phyloP scores from a whole-genome alignment of 2,888 invertebrate species.

The Erebia epiphron region DNA sequence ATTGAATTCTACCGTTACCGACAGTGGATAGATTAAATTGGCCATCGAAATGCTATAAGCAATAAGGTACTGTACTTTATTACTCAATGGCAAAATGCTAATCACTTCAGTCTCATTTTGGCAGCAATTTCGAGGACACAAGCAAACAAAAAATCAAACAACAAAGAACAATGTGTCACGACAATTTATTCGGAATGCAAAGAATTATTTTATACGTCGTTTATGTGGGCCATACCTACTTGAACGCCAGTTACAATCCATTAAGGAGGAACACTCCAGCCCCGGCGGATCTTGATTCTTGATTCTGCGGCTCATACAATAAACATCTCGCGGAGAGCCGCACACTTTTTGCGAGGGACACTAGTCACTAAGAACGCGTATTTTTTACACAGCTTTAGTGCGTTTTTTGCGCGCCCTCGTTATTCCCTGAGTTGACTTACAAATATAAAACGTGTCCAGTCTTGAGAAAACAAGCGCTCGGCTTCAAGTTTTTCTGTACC shows the following conservation, averaged over 20 bases:
- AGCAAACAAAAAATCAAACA: background rate
- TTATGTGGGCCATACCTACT: constrained; percentile 27
- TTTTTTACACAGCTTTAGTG: constrained; percentile 57
- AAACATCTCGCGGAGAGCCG: constrained; percentile 65
- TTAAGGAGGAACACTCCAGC: constrained; percentile 77
- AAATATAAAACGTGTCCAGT: constrained; percentile 33
- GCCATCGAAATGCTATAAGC: background rate
- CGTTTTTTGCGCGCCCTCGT: constrained; percentile 51
- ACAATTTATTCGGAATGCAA: constrained; percentile 25
- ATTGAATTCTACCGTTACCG: too few relatives aligned
- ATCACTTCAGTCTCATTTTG: background rate
- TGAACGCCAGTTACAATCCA: constrained; percentile 59
- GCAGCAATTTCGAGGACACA: background rate
- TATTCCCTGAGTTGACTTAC: constrained; percentile 37
- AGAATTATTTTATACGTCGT: constrained; percentile 29
- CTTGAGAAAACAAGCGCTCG: constrained; percentile 20
- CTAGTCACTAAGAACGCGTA: constrained; percentile 48
- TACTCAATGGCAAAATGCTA: too few relatives aligned
- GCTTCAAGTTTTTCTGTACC: background rate
- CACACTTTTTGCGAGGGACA: constrained; percentile 58
- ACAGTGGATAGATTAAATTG: background rate
- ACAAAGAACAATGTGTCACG: constrained; percentile 28
- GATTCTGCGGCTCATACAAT: constrained; percentile 70
- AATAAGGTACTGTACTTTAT: background rate
- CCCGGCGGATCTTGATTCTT: constrained; percentile 50